Evolutionary conservation across 2,113 vertebrate species (phyloP).

Genomic region (Paedocypris sp.): DNA sequence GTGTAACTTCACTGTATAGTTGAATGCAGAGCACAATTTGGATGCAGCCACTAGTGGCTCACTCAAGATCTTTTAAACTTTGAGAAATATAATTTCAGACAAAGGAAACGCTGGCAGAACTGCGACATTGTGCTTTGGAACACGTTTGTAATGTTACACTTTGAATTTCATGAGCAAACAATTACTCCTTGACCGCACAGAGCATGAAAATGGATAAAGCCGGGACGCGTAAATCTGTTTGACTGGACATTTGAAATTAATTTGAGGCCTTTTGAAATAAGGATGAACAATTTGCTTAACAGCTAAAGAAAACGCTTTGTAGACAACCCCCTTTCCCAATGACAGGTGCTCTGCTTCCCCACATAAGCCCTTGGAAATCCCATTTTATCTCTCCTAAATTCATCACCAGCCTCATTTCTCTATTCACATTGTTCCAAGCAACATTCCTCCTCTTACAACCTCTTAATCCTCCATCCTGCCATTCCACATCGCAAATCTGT

Average conservation of each 20-base stretch:
- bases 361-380: slow-evolving; percentile 24
- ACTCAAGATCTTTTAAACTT: no score
- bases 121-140: no score
- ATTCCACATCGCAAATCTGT: neutral
- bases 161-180: no score
- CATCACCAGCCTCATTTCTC: neutral
- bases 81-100: no score
- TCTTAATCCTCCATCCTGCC: neutral
- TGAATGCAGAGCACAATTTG: no score
- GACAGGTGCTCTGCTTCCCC: slow-evolving; percentile 26
- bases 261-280: neutral
- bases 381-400: slow-evolving; percentile 26
- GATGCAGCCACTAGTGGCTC: no score
- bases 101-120: no score
- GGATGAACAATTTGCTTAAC: slow-evolving; percentile 13
- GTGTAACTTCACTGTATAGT: no score
- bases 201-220: no score
- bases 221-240: neutral
- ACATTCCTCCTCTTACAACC: neutral
- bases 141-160: no score
- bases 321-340: slow-evolving; percentile 6
- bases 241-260: neutral
- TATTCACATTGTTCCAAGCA: slow-evolving; percentile 1
- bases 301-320: slow-evolving; percentile 6
- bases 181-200: no score